Percentiles rank a stretch among this genome's conserved stretches.
Evolutionary conservation across 2,888 invertebrate genomes (phyloP).

Genomic region (Scelioninae gen. 1): DNA sequence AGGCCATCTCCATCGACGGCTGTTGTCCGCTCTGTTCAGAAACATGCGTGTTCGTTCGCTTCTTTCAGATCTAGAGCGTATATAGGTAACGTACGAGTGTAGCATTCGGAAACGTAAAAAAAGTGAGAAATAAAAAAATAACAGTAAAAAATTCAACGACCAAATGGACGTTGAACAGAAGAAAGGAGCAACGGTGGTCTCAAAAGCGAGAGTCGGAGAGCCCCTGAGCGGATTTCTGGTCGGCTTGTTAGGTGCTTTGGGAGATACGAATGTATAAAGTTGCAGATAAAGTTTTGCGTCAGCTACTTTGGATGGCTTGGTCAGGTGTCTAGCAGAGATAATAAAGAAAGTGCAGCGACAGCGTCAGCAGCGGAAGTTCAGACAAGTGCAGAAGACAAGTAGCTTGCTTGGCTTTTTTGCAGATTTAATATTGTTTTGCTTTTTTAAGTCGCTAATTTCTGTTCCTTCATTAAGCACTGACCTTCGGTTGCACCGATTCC

Average conservation of each 20-base stretch:
- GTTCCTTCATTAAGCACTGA: slow-evolving; percentile 75
- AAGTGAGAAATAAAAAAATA: too few relatives aligned
- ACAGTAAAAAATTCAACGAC: too few relatives aligned
- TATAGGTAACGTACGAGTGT: too few relatives aligned
- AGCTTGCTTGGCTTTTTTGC: slow-evolving; percentile 35
- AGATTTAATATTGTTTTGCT: slow-evolving; percentile 11
- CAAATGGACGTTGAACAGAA: too few relatives aligned
- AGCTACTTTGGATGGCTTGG: slow-evolving; percentile 35
- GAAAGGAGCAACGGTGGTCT: too few relatives aligned
- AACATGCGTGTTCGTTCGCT: too few relatives aligned
- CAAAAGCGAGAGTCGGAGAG: too few relatives aligned
- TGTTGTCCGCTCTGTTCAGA: too few relatives aligned
- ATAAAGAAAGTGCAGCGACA: slow-evolving; percentile 48
- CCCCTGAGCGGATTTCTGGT: slow-evolving; percentile 26
- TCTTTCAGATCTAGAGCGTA: too few relatives aligned
- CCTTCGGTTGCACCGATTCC: slow-evolving; percentile 85
- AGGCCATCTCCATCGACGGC: too few relatives aligned
- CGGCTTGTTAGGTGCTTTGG: slow-evolving; percentile 48
- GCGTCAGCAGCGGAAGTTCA: slow-evolving; percentile 42
- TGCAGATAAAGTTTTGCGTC: slow-evolving; percentile 33
- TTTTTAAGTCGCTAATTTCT: slow-evolving; percentile 39
- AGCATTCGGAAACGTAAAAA: too few relatives aligned
- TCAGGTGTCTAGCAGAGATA: slow-evolving; percentile 37
- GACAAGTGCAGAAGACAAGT: slow-evolving; percentile 51
- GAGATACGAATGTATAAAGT: slow-evolving; percentile 14